Evolutionary conservation across 2,797 vertebrate genomes (phyloP).

Genomic region (Cichlasoma orientale): DNA sequence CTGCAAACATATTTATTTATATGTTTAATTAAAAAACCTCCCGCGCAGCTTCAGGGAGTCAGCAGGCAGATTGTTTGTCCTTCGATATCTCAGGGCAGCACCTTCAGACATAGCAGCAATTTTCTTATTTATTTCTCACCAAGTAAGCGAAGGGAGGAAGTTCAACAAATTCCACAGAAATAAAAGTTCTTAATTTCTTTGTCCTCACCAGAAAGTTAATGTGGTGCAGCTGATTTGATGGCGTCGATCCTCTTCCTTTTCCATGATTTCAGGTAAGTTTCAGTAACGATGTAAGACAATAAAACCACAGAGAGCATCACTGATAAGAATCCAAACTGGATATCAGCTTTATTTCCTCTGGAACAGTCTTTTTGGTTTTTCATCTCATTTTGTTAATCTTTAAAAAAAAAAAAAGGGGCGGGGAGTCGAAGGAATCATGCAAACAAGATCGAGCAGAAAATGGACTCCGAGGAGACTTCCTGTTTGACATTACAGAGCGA

Average conservation of each 20-base stretch:
- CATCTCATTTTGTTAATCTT: constrained; percentile 49
- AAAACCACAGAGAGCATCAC: neutral
- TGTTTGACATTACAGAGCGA: constrained; percentile 18
- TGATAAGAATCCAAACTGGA: constrained; percentile 60
- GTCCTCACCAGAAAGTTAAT: neutral
- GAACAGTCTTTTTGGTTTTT: constrained; percentile 60
- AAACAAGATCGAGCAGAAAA: constrained; percentile 63
- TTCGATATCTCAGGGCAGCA: too few species aligned
- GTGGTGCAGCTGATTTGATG: fast-evolving
- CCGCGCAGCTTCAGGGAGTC: too few species aligned
- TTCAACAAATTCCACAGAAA: neutral
- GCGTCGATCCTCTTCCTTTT: neutral
- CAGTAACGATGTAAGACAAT: neutral
- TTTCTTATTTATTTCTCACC: too few species aligned
- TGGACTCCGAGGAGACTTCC: constrained; percentile 25
- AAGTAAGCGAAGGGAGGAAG: too few species aligned
- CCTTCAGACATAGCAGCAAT: too few species aligned
- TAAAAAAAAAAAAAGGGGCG: constrained; percentile 42
- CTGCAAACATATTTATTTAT: too few species aligned
- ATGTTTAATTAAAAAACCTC: too few species aligned
- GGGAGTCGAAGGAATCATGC: constrained; percentile 66
- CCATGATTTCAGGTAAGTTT: neutral
- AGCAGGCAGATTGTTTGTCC: too few species aligned
- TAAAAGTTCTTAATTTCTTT: neutral
- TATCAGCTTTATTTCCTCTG: constrained; percentile 69